Evolutionary conservation across 2,797 vertebrate genomes (phyloP), one percentile per base, ranked within the genome.

Genomic region (Sebastes jordani): DNA sequence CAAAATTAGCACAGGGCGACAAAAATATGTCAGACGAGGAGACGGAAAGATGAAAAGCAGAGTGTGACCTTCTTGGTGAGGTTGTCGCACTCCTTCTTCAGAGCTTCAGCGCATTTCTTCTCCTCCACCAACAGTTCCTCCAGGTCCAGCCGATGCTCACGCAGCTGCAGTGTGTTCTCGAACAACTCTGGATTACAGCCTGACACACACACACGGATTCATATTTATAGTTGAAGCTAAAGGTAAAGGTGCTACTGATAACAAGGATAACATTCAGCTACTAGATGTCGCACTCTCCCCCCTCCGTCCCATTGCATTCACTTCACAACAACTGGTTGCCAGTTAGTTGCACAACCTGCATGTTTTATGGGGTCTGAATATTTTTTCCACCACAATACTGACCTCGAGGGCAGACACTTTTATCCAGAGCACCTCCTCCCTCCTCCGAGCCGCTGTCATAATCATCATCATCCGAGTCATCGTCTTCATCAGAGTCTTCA

Each of bases 331-430:
- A 46, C 6, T 46, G 42, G 42, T 46, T 46, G 42, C 42, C 16
- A 49, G 18, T 49, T 49, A 49, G 42, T 49, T 49, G 42, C 16
- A 49, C 42, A 49, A 49, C 42, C 42, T 46, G 42, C 42, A 46
- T 46, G 16, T 8, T 49, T 49, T 49, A 49, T 49, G 18, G 4
- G 5, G 52, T 22, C 1, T 54, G 11, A 76, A 30, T 27, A 23
- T 22, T 23, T 66, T 20, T 13, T 34, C 11, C 42, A 18, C 1
- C 18, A 18, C 6, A n/a, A 22, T 5, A 93, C 93, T 89, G 88
- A 99, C 98, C 95, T 49, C 90, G 71, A 42, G 97, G 97, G 78
- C 98, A 98, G 74, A 97, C 78, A 0, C 88, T 94, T 75, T 95
- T 93, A 64, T 97, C 96, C 70, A 91, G 29, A 92, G 91, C 55